These are phyloP conservation scores for Pomatostomus ruficeps DNA, from an alignment of 2,113 vertebrate species.

Conservation along the genomic window DNA sequence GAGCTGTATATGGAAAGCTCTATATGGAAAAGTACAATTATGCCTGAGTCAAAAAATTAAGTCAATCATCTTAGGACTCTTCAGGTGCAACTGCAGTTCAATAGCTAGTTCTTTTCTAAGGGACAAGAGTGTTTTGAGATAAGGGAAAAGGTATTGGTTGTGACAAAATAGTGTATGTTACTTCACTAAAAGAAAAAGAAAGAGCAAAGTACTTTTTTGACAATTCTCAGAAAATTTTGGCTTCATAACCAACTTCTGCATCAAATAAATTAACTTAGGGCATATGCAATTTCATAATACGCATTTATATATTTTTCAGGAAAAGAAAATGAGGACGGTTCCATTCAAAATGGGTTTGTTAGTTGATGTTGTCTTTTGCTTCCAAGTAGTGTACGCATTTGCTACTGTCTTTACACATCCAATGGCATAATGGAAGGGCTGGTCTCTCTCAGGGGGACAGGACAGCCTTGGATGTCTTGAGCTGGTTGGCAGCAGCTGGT, in stretches of 20 bases:
- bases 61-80: not conserved
- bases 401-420: accelerated
- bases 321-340: not conserved
- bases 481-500: not conserved
- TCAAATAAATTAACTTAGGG: not conserved
- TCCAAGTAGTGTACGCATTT: not conserved
- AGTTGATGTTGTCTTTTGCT: not conserved
- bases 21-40: not conserved
- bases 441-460: accelerated
- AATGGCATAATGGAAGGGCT: accelerated
- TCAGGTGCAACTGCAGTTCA: not conserved
- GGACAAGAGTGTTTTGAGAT: not conserved
- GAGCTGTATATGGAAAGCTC: not conserved
- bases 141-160: not conserved
- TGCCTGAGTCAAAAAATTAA: not conserved
- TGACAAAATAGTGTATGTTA: not conserved
- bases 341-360: not conserved
- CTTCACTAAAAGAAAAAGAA: not conserved
- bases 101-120: not conserved
- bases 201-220: not conserved
- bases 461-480: not conserved
- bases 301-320: not conserved
- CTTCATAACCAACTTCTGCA: not conserved
- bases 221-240: not conserved
- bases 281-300: not conserved